phyloP scores from a whole-genome alignment of 2,797 vertebrate genomes.

The Adelosebastes latens region DNA sequence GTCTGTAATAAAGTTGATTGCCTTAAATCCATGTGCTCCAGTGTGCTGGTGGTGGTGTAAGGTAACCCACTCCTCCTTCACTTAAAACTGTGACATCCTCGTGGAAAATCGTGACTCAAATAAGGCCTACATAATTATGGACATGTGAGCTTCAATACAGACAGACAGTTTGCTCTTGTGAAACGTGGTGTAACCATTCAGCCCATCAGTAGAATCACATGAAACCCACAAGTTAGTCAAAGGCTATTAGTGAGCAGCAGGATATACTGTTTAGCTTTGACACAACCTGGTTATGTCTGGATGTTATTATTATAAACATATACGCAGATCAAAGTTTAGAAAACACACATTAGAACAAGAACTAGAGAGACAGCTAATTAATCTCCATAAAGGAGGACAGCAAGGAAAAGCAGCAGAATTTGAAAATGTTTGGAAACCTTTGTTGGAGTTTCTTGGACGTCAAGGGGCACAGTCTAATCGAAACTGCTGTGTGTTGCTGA shows the following conservation, averaged over 20 bases:
- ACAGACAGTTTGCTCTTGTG: constrained; percentile 14
- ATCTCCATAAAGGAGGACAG: not conserved
- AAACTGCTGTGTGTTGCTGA: no score
- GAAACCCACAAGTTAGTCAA: constrained; percentile 45
- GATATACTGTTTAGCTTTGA: not conserved
- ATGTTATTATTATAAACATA: not conserved
- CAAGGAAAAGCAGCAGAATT: no score
- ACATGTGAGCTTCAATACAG: constrained; percentile 63
- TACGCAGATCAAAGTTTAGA: not conserved
- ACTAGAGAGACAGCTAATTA: not conserved
- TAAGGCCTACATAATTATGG: constrained; percentile 50
- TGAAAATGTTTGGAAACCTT: no score
- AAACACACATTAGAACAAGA: no score
- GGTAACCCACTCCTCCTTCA: not conserved
- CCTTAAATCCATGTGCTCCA: no score
- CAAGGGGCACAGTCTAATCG: no score
- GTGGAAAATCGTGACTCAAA: constrained; percentile 52
- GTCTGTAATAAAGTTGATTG: no score
- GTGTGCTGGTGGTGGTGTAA: not conserved
- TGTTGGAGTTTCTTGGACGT: no score
- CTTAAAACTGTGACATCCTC: not conserved
- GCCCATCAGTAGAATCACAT: constrained; percentile 63
- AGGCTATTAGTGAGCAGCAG: not conserved
- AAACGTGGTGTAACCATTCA: constrained; percentile 44
- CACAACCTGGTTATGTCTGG: no score